Evolutionary conservation across 2,113 vertebrate genomes (phyloP).

Genomic region (Genyomyrus donnyi): DNA sequence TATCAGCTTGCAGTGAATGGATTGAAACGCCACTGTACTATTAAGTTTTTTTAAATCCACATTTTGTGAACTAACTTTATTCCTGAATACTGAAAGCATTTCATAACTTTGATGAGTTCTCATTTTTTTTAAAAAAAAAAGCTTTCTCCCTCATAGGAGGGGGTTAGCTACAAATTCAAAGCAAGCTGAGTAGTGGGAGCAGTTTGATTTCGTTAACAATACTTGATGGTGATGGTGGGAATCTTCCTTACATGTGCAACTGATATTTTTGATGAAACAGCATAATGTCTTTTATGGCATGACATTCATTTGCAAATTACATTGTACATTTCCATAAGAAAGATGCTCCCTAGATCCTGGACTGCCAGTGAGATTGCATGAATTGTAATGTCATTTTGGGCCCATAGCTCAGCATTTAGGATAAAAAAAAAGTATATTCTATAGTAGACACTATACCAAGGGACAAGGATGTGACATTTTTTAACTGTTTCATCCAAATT

Average conservation of each 20-base stretch:
- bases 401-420: background rate
- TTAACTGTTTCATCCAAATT: background rate
- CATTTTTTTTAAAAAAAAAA: background rate
- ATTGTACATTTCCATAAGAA: background rate
- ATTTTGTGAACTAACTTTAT: background rate
- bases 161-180: background rate
- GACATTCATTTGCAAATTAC: background rate
- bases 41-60: background rate
- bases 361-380: background rate
- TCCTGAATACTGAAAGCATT: background rate
- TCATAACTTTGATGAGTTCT: background rate
- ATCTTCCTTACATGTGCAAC: background rate
- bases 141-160: background rate
- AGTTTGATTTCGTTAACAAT: constrained; percentile 3
- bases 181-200: background rate
- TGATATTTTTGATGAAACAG: background rate
- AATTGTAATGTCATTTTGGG: background rate
- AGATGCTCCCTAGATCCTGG: background rate
- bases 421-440: background rate
- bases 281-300: background rate
- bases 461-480: background rate
- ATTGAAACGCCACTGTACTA: background rate
- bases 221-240: background rate
- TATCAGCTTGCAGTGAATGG: background rate
- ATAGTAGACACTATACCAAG: background rate